These are phyloP conservation scores for Heliconius cydno DNA, from an alignment of 2,888 invertebrate genomes.

Conservation along the genomic window DNA sequence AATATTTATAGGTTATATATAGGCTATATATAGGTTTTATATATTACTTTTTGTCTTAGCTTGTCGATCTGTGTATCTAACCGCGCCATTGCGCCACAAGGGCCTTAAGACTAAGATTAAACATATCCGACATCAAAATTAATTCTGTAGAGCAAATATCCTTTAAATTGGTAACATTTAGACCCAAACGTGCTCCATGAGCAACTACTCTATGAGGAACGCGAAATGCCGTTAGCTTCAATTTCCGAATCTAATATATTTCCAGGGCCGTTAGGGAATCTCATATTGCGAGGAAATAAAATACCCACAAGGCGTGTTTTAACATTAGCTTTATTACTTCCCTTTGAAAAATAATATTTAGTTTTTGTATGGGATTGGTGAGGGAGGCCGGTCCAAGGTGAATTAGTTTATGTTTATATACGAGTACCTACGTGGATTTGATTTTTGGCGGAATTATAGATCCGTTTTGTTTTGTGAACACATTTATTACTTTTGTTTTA, in stretches of 20 bases:
- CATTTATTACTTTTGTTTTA: not conserved
- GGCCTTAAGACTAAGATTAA: not conserved
- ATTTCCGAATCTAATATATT: slow-evolving; percentile 35
- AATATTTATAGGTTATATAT: too few species aligned
- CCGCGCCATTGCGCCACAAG: not conserved
- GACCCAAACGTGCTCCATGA: slow-evolving; percentile 1
- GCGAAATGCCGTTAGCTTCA: slow-evolving; percentile 27
- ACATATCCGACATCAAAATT: not conserved
- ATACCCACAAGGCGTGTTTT: slow-evolving; percentile 29
- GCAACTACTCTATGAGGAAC: slow-evolving; percentile 22
- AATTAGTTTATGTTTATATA: not conserved
- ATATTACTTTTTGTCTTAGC: not conserved
- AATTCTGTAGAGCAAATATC: not conserved
- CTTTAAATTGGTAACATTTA: slow-evolving; percentile 2
- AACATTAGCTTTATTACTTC: slow-evolving; percentile 29
- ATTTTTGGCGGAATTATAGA: not conserved
- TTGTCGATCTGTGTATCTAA: not conserved
- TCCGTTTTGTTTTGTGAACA: not conserved
- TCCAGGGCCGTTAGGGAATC: slow-evolving; percentile 32
- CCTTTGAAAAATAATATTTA: slow-evolving; percentile 26
- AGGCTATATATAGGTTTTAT: too few species aligned
- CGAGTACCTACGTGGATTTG: not conserved
- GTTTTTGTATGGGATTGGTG: not conserved
- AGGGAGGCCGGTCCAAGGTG: not conserved
- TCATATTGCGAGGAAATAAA: slow-evolving; percentile 29